Evolutionary conservation across 1,140 invertebrate species (phyloP), one percentile per base, ranked within the genome.

Genomic region (Ceratina australensis): DNA sequence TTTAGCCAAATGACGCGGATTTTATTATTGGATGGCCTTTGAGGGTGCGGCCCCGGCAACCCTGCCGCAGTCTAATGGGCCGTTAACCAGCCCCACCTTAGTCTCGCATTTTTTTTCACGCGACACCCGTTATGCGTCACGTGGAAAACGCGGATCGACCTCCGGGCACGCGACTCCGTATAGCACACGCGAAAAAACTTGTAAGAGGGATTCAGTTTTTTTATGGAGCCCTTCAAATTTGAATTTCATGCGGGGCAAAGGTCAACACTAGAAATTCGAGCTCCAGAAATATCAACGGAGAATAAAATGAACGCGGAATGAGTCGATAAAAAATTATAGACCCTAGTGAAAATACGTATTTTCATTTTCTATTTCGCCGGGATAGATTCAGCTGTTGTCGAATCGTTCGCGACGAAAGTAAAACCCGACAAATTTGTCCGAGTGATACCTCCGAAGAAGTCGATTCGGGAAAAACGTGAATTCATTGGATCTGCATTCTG

Each of bases 1-100:
- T 91, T 91, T 90, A 91, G 86, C 89, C 86, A 91, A 92, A 92
- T 91, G 90, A 91, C 86, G 88, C 83, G 89, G 84, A 88, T 89
- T 91, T 89, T 90, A 90, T 90, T 89, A 90, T 89, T 82, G 86
- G 87, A 89, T 86, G 79, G 85, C 82, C 85, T 85, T 85, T 74
- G 83, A 80, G 85, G 86, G 89, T 81, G 88, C 78, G 89, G 83
- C 78, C 72, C 28, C 50, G 78, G 50, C 60, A 78, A 67, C 77
- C 77, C 56, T 56, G 24, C 65, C 59, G 77, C 72, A 77, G 81
- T 67, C 83, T 87, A 87, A 87, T 87, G 73, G 87, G 57, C 80
- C 81, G 85, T 83, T 86, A 87, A 87, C 83, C 80, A 82, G 79
- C 85, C 86, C 82, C 85, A 77, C 87, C 88, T 87, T 88, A 54